phyloP scores from a whole-genome alignment of 2,797 vertebrate species.

The Peromyscus nudipes region DNA sequence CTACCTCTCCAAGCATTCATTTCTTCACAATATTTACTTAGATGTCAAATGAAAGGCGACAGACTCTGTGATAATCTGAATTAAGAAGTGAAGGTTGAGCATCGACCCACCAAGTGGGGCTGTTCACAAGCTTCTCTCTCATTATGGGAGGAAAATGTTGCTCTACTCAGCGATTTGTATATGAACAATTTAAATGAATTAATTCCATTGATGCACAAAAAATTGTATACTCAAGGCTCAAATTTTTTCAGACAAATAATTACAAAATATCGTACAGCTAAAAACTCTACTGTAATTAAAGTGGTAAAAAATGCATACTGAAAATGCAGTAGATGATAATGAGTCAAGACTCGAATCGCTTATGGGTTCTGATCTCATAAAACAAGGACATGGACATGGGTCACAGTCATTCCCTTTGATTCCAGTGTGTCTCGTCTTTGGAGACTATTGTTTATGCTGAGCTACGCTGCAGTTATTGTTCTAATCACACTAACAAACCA shows the following conservation, averaged over 20 bases:
- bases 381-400: not conserved
- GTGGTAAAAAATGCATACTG: constrained; percentile 56
- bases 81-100: constrained; percentile 74
- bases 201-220: constrained; percentile 64
- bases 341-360: constrained; percentile 50
- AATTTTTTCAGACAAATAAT: constrained; percentile 81
- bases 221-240: constrained; percentile 79
- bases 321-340: constrained; percentile 57
- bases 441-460: not conserved
- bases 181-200: constrained; percentile 84
- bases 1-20: constrained; percentile 62
- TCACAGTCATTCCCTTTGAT: not conserved
- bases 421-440: not conserved
- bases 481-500: not conserved
- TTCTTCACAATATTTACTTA: constrained; percentile 65
- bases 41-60: constrained; percentile 67
- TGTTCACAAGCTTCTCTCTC: constrained; percentile 56
- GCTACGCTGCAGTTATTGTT: not conserved
- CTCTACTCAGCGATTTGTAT: constrained; percentile 62
- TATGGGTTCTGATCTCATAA: constrained; percentile 61
- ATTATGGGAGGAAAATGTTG: constrained; percentile 69
- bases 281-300: constrained; percentile 66
- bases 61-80: constrained; percentile 71
- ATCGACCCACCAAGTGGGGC: constrained; percentile 51
- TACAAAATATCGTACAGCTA: constrained; percentile 56